Evolutionary conservation across 1,140 invertebrate genomes (phyloP), one percentile per base, ranked within the genome.

Genomic region (Metaphire vulgaris): DNA sequence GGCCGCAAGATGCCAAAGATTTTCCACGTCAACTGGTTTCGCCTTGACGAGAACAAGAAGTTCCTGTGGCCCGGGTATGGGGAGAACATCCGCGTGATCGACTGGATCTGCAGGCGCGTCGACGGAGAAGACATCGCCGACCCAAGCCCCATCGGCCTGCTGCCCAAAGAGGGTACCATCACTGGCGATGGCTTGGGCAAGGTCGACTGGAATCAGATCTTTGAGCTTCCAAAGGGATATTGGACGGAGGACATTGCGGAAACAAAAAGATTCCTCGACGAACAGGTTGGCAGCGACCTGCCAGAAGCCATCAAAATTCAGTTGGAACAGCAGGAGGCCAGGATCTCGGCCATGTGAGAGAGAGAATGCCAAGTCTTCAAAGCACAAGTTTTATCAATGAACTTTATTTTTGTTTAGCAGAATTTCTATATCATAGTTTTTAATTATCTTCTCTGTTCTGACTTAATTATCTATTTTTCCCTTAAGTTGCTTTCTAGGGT

Each of bases 21-120:
- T 77, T 99, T 97, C 90, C 95, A 98, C 82, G 96, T 99, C 32
- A 99, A 99, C 85, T 99, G 97, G 97, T 99, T 99, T 90, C 89
- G 96, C 77, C 97, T 97, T 83, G n/a, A n/a, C 89, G 90, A 77
- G 1, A 89, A 90, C 77, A 72, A 88, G 79, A 91, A 93, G 85
- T 98, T 97, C 88, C 86, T 99, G 68, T 99, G 97, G 97, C 97
- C 97, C 30, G 97, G 96, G 78, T 99, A 96, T 84, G 96, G 96
- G 0, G 96, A 99, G 78, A 99, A 99, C 84, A 90, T 91, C 16
- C 90, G 97, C n/a, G 96, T 99, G 0, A 87, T 99, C 16, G 95
- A 99, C 80, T 99, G 96, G 96, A 90, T 98, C 71, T 87, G 97
- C 56, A 89, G 91, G 71, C 89, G 96, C 78, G 89, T 95, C 72